These are phyloP conservation scores for Eupelmus urozonus DNA, from an alignment of 2,888 invertebrate species.

Conservation along the genomic window DNA sequence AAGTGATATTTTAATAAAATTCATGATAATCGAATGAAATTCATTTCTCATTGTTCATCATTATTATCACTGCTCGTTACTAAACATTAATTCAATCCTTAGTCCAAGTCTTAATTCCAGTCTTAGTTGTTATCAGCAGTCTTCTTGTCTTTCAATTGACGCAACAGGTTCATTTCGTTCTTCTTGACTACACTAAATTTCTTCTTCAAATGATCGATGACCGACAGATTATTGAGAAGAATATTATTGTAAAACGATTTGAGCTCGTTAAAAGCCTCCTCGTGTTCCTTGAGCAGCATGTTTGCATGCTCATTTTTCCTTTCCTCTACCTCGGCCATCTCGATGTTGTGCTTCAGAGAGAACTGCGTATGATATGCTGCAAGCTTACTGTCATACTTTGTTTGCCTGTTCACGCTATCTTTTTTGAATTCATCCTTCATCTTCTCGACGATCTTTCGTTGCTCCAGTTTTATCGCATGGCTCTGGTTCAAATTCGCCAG, in stretches of 20 bases:
- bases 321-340: conserved; percentile 93
- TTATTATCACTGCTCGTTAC: too few species aligned
- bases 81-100: too few species aligned
- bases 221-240: conserved; percentile 92
- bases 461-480: conserved; percentile 42
- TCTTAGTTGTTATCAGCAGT: conserved; percentile 1
- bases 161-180: conserved; percentile 55
- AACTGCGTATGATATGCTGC: conserved; percentile 85
- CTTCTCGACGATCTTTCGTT: conserved; percentile 72
- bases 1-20: too few species aligned
- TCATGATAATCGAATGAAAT: too few species aligned
- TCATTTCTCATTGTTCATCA: too few species aligned
- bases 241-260: conserved; percentile 98
- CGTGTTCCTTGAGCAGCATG: conserved; percentile 89
- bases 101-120: background rate
- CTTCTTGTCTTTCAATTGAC: conserved; percentile 47
- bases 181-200: conserved; percentile 53
- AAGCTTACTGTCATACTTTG: conserved; percentile 87
- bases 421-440: conserved; percentile 83
- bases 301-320: conserved; percentile 92
- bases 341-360: conserved; percentile 86
- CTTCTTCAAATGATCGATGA: conserved; percentile 93
- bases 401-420: conserved; percentile 84
- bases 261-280: conserved; percentile 91
- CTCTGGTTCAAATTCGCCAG: conserved; percentile 30